Conservation (phyloP, 2,888 invertebrate species). For the Lithophane leautieri region DNA sequence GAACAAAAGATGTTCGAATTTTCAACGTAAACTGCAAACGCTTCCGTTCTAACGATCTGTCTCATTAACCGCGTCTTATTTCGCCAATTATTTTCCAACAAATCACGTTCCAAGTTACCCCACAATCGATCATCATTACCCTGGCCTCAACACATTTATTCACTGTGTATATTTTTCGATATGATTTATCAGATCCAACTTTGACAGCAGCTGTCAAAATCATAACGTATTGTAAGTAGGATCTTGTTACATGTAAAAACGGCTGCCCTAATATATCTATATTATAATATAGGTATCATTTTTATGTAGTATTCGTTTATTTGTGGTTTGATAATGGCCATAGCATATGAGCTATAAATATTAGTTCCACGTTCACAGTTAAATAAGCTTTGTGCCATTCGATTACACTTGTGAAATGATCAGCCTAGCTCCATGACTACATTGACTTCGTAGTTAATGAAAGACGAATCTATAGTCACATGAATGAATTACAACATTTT, state of each 20-base stretch:
- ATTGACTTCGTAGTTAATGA: background rate
- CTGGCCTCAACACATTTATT: constrained; percentile 62
- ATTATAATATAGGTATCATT: background rate
- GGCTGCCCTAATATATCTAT: constrained; percentile 11
- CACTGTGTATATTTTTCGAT: constrained; percentile 56
- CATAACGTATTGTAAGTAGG: constrained; percentile 61
- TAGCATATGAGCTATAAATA: background rate
- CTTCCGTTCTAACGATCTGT: constrained; percentile 35
- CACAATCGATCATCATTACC: constrained; percentile 69
- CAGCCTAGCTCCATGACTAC: background rate
- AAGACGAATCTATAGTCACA: background rate
- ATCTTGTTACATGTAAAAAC: constrained; percentile 45
- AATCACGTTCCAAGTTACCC: constrained; percentile 60
- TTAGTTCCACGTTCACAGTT: background rate
- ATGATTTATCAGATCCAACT: constrained; percentile 65
- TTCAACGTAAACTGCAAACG: constrained; percentile 21
- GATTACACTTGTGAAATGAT: background rate
- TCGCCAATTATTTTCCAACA: constrained; percentile 55
- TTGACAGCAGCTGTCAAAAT: constrained; percentile 68
- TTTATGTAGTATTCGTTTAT: background rate
- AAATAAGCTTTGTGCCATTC: too few species aligned
- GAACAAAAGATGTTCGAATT: constrained; percentile 36
- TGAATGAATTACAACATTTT: background rate
- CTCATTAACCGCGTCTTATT: constrained; percentile 51
- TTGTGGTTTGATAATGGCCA: background rate